Conservation (phyloP, 2,113 vertebrate genomes). For the Pseudorhombus dupliciocellatus region DNA sequence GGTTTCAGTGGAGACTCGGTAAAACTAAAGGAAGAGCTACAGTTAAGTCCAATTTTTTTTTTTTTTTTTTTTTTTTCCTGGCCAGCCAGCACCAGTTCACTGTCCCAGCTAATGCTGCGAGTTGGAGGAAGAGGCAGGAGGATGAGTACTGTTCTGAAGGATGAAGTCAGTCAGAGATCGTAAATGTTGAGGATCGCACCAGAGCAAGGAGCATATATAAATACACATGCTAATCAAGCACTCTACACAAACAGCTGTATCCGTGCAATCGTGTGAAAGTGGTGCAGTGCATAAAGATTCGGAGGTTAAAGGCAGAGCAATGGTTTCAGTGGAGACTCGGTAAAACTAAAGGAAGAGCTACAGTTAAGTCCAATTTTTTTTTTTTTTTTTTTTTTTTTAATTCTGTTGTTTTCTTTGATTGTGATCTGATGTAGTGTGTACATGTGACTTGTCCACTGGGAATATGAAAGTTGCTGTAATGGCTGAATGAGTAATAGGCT, state of each 20-base stretch:
- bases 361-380: no score
- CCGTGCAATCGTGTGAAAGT: neutral
- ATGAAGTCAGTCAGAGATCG: slow-evolving; percentile 25
- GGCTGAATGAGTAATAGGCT: slow-evolving; percentile 39
- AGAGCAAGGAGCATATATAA: neutral
- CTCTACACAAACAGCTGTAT: neutral
- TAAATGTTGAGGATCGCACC: slow-evolving; percentile 15
- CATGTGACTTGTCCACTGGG: slow-evolving; percentile 24
- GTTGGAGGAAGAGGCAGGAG: slow-evolving; percentile 45
- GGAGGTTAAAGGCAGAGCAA: neutral
- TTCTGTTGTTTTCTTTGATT: slow-evolving; percentile 25
- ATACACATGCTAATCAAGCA: no score
- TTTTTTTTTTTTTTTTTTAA: no score
- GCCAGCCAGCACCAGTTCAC: slow-evolving; percentile 50
- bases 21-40: no score
- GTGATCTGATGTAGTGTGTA: slow-evolving; percentile 26
- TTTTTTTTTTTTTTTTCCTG: slow-evolving; percentile 39
- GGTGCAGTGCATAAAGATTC: neutral
- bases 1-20: no score
- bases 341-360: no score
- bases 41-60: no score
- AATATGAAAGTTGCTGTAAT: slow-evolving; percentile 47
- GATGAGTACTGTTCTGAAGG: slow-evolving; percentile 33
- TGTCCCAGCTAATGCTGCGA: slow-evolving; percentile 70
- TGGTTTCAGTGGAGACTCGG: no score